Percentiles rank a stretch among this genome's conserved stretches.
Evolutionary conservation across 2,797 vertebrate genomes (phyloP).

Genomic region (Balearica regulorum): DNA sequence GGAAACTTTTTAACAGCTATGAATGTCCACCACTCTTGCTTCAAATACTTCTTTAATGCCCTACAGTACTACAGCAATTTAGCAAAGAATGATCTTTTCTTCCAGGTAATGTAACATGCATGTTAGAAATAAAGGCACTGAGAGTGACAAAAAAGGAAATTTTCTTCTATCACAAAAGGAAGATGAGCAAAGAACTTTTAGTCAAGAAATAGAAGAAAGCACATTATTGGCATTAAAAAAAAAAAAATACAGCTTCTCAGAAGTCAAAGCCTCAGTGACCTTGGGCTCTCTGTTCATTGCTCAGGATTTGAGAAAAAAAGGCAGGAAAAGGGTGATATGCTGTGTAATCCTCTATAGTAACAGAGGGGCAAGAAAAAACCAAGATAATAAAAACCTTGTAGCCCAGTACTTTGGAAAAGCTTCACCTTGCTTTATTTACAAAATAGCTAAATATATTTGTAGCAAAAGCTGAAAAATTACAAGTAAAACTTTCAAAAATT

Average conservation of each 20-base stretch:
- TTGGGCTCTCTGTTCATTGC: neutral
- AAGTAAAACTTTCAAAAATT: conserved; percentile 59
- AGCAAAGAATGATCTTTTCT: neutral
- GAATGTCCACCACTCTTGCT: neutral
- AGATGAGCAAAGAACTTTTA: conserved; percentile 13
- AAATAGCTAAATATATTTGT: conserved; percentile 48
- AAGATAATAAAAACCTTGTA: neutral
- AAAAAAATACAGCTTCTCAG: neutral
- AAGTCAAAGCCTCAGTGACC: neutral
- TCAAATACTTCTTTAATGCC: neutral
- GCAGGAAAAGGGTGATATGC: neutral
- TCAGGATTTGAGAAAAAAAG: neutral
- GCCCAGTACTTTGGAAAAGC: neutral
- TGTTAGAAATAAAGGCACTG: conserved; percentile 19
- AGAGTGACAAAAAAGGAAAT: neutral
- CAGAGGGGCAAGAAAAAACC: neutral
- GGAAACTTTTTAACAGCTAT: neutral
- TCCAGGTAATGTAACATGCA: neutral
- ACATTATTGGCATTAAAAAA: neutral
- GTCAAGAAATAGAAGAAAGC: neutral
- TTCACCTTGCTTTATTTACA: conserved; percentile 36
- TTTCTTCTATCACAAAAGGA: neutral
- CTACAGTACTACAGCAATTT: neutral
- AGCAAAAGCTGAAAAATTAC: conserved; percentile 44
- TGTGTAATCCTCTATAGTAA: neutral